A percentile compares a stretch with the other conserved stretches of the same genome.
Conservation (phyloP, 1,140 invertebrate species). For the Ylistrum balloti region DNA sequence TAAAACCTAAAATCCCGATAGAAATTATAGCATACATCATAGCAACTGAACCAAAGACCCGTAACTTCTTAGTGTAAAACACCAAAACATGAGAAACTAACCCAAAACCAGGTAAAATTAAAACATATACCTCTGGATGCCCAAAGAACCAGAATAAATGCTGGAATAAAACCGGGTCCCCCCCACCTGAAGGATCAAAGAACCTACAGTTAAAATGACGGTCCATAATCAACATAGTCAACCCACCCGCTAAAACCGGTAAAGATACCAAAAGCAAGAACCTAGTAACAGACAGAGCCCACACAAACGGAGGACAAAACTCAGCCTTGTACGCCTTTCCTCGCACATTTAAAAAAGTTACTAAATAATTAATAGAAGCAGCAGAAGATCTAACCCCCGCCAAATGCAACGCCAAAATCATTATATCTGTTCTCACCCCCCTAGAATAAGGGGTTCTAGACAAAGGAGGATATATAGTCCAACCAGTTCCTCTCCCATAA, state of each 20-base stretch:
- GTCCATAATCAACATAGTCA: slow-evolving; percentile 89
- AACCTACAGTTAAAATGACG: slow-evolving; percentile 89
- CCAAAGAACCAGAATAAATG: slow-evolving; percentile 92
- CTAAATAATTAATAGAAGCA: slow-evolving; percentile 87
- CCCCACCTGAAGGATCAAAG: slow-evolving; percentile 87
- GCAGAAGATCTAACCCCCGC: slow-evolving; percentile 88
- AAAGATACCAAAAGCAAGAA: slow-evolving; percentile 87
- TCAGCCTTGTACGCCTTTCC: slow-evolving; percentile 82
- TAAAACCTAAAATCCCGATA: slow-evolving; percentile 81
- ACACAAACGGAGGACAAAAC: slow-evolving; percentile 85
- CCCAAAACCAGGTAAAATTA: slow-evolving; percentile 84
- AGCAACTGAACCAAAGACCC: slow-evolving; percentile 67
- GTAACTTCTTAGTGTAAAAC: slow-evolving; percentile 65
- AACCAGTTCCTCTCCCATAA: slow-evolving; percentile 86
- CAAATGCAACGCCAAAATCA: slow-evolving; percentile 88
- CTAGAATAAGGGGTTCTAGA: slow-evolving; percentile 84
- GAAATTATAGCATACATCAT: slow-evolving; percentile 80
- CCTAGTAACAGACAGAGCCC: slow-evolving; percentile 88
- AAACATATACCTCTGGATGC: slow-evolving; percentile 90
- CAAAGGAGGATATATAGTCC: slow-evolving; percentile 88
- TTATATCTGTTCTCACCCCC: slow-evolving; percentile 86
- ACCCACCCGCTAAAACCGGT: slow-evolving; percentile 88
- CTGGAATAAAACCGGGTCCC: slow-evolving; percentile 89
- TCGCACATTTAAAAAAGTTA: slow-evolving; percentile 82
- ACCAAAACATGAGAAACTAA: slow-evolving; percentile 71